phyloP scores from a whole-genome alignment of 1,140 invertebrate genomes.

The Grapholita molesta region DNA sequence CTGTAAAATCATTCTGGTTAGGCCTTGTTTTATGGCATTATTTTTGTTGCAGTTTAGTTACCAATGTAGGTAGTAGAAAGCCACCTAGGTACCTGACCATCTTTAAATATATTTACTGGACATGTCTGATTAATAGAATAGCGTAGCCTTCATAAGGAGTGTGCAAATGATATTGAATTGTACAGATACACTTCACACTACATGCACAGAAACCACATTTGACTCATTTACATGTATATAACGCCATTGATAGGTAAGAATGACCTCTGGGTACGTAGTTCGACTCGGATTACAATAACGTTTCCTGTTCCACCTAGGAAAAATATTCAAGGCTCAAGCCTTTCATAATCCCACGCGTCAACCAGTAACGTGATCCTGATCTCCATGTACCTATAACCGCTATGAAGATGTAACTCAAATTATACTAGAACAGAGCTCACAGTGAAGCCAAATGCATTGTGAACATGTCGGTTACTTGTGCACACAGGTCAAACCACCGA shows the following conservation, averaged over 20 bases:
- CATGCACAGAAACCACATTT: neutral
- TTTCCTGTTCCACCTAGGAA: conserved; percentile 44
- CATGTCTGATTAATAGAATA: too few species aligned
- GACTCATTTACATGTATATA: conserved; percentile 29
- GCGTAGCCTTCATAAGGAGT: neutral
- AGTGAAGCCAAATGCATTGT: neutral
- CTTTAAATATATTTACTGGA: too few species aligned
- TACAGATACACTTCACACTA: neutral
- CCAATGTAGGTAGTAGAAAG: too few species aligned
- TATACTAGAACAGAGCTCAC: neutral
- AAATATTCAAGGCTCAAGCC: neutral
- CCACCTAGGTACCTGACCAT: too few species aligned
- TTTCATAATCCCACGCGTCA: neutral
- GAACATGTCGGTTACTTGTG: neutral
- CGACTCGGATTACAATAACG: conserved; percentile 36
- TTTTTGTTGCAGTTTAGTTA: too few species aligned
- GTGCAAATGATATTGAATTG: neutral
- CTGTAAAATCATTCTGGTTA: too few species aligned
- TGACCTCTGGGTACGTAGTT: conserved; percentile 26
- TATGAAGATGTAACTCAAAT: neutral
- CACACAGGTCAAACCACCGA: neutral
- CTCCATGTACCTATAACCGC: neutral
- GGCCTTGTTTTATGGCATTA: too few species aligned
- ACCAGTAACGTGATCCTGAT: neutral
- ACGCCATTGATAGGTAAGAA: conserved; percentile 28